These are phyloP conservation scores for Plestiodon gilberti DNA, from an alignment of 2,113 vertebrate genomes.

Conservation along the genomic window DNA sequence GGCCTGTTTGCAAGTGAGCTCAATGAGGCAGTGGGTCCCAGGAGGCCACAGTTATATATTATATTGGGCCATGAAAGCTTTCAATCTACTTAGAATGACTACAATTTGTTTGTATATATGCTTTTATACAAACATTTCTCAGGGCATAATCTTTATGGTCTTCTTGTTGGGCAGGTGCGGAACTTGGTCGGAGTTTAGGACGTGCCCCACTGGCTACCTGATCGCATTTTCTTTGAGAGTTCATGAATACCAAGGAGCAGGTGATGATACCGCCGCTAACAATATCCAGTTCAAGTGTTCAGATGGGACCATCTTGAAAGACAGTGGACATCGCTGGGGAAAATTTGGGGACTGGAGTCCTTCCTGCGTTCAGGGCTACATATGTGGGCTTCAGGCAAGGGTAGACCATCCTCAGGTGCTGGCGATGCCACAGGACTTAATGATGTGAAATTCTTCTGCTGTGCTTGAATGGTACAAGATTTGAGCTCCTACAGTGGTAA, in stretches of 20 bases:
- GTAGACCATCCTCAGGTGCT: slow-evolving; percentile 16
- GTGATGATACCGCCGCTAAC: slow-evolving; percentile 64
- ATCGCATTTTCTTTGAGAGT: slow-evolving; percentile 66
- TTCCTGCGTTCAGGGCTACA: slow-evolving; percentile 39
- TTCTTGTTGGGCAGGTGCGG: slow-evolving; percentile 61
- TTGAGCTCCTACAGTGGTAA: no score
- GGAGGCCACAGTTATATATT: no score
- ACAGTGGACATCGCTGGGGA: slow-evolving; percentile 54
- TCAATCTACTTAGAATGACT: no score
- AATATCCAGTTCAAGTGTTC: slow-evolving; percentile 66
- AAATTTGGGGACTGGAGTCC: slow-evolving; percentile 60
- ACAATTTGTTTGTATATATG: not conserved
- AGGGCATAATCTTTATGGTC: not conserved
- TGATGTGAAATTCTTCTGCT: slow-evolving; percentile 65
- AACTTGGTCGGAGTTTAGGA: slow-evolving; percentile 54
- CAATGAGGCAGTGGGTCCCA: no score
- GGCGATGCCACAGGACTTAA: slow-evolving; percentile 57
- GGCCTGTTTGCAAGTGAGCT: no score
- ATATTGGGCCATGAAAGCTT: no score
- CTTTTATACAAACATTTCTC: not conserved
- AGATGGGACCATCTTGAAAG: slow-evolving; percentile 50
- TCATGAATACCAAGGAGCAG: slow-evolving; percentile 32
- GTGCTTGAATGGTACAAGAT: not conserved
- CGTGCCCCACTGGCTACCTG: slow-evolving; percentile 59
- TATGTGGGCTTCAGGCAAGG: slow-evolving; percentile 64